Base-by-base conservation (phyloP, 2,113 vertebrate genomes). In the Melospiza melodia region DNA sequence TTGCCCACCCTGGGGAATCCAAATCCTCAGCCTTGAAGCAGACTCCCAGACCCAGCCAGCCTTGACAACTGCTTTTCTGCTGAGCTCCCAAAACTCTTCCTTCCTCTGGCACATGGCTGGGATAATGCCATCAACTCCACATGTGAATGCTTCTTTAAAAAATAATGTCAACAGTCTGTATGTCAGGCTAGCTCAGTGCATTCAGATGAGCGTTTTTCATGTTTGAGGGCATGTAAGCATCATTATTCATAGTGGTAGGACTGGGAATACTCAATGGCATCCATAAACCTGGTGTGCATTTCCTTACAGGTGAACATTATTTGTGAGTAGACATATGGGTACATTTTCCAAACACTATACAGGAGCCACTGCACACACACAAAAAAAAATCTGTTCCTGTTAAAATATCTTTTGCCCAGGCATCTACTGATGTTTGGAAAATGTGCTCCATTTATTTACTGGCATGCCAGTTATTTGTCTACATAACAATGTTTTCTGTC, bases 401-500 rank as follows among this genome's bases (percentile, higher is more conserved):
- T 95, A 89, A 96, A 94, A 95, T 72, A 71, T 67, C 66, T 95
- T 94, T 90, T 94, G 95, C 93, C 59, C 87, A 94, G 83, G 93
- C 94, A 84, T 85, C 94, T 93, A 90, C 30, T 96, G 93, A 97
- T 87, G 96, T 93, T 95, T 87, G 82, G 74, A 71, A 96, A 97
- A 95, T 79, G 83, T 52, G 79, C 49, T 95, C 89, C 87, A 90
- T 95, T 97, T 98, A 95, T 97, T 97, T 97, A 97, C 97, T 94
- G 93, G 95, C 95, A 95, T 97, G 96, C 96, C 95, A 97, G 97
- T 97, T 97, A 98, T 98, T 98, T 98, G 97, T 96, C 95, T 94
- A 79, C 92, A 96, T 97, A 97, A 98, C 97, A 97, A 97, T 97
- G 98, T 97, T 97, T 98, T 97, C 97, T 98, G 97, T 97, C 97